Conservation (phyloP, 2,888 invertebrate species). For the Dysmachus trigonus region DNA sequence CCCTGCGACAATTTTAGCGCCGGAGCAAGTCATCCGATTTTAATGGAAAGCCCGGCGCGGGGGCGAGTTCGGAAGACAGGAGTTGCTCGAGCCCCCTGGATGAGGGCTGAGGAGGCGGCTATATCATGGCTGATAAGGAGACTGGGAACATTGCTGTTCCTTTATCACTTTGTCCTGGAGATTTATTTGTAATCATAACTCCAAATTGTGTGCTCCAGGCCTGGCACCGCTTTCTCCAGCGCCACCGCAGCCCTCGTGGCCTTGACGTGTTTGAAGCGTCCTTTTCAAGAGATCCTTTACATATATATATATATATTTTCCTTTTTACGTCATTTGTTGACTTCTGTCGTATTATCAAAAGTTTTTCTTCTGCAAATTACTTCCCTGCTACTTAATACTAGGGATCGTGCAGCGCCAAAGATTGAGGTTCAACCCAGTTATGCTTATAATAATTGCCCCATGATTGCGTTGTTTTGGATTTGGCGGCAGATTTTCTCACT, state of each 20-base stretch:
- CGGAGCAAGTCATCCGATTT: background rate
- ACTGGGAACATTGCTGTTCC: background rate
- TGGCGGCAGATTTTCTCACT: background rate
- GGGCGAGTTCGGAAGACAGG: background rate
- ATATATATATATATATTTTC: background rate
- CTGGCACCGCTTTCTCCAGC: background rate
- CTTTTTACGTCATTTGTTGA: background rate
- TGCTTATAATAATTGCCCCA: slow-evolving; percentile 3
- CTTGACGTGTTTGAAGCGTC: background rate
- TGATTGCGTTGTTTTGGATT: slow-evolving; percentile 1
- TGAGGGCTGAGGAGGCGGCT: background rate
- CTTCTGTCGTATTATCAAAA: background rate
- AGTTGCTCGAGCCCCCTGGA: background rate
- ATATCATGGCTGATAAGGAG: background rate
- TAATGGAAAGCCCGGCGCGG: background rate
- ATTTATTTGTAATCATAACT: slow-evolving; percentile 34
- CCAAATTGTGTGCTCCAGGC: background rate
- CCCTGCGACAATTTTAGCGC: background rate
- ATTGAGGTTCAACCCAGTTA: slow-evolving; percentile 8
- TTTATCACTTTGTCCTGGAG: background rate
- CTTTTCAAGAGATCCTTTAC: background rate
- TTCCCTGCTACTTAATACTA: background rate
- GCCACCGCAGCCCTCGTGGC: background rate
- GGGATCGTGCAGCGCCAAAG: background rate
- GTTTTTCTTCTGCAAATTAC: slow-evolving; percentile 26